A percentile compares a stretch with the other conserved stretches of the same genome.
Evolutionary conservation across 2,888 invertebrate species (phyloP).

Genomic region (Dimorphilus gyrociliatus): DNA sequence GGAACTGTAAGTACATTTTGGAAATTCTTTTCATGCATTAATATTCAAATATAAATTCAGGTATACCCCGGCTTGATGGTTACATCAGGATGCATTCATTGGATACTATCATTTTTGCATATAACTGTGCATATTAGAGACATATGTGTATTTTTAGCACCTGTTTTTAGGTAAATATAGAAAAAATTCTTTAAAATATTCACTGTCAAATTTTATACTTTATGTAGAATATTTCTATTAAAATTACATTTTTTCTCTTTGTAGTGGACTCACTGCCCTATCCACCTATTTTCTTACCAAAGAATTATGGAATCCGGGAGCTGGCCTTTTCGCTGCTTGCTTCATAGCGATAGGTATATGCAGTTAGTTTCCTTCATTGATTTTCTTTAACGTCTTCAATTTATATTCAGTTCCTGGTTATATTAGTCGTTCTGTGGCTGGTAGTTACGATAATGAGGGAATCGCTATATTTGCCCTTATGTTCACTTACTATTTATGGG

Average conservation of each 20-base stretch:
- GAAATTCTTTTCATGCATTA: too few species aligned
- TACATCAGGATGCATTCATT: conserved; percentile 90
- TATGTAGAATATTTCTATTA: too few species aligned
- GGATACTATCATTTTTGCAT: conserved; percentile 68
- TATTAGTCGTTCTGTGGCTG: conserved; percentile 94
- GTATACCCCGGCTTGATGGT: conserved; percentile 97
- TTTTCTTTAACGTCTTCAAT: too few species aligned
- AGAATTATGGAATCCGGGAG: conserved; percentile 88
- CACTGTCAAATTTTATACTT: too few species aligned
- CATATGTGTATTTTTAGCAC: conserved; percentile 95
- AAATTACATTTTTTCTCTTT: conserved; percentile 10
- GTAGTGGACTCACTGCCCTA: conserved; percentile 87
- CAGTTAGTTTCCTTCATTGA: not conserved
- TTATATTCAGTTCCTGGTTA: conserved; percentile 89
- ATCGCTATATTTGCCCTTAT: conserved; percentile 98
- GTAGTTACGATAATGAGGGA: conserved; percentile 98
- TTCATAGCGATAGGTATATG: conserved; percentile 80
- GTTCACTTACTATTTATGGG: conserved; percentile 94
- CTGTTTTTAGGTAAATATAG: conserved; percentile 65
- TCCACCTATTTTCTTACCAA: conserved; percentile 93
- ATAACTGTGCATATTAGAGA: conserved; percentile 87
- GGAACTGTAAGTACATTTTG: conserved; percentile 66
- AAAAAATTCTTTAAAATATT: conserved; percentile 1
- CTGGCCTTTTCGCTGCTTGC: conserved; percentile 92
- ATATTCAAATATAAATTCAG: too few species aligned